These are phyloP conservation scores for Microctenopoma steveboyesi DNA, from an alignment of 2,797 vertebrate species.

Conservation along the genomic window DNA sequence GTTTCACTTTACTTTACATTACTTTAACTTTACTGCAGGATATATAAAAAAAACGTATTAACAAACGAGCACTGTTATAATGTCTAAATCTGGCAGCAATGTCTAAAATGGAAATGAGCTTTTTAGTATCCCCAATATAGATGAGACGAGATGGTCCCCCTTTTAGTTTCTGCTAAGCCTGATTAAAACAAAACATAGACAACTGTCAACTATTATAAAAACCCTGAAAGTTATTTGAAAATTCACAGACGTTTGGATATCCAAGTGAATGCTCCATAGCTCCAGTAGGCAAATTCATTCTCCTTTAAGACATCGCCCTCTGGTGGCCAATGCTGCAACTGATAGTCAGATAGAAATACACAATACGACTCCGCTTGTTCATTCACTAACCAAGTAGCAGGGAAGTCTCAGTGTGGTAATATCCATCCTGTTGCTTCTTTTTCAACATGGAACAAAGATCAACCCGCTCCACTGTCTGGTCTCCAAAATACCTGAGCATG, in stretches of 20 bases:
- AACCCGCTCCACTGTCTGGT: constrained; percentile 86
- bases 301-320: constrained; percentile 45
- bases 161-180: constrained; percentile 17
- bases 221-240: neutral
- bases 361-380: neutral
- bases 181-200: neutral
- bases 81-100: constrained; percentile 20
- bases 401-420: constrained; percentile 78
- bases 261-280: neutral
- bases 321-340: constrained; percentile 33
- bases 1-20: neutral
- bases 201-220: neutral
- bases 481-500: constrained; percentile 86
- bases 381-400: constrained; percentile 69
- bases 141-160: constrained; percentile 10
- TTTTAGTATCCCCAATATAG: constrained; percentile 9
- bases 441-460: constrained; percentile 98
- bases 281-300: neutral
- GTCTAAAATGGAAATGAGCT: constrained; percentile 50
- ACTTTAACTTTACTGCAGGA: neutral
- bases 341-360: accelerated
- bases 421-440: constrained; percentile 85
- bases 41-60: too few species aligned
- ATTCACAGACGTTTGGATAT: neutral
- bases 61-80: constrained; percentile 19